Evolutionary conservation across 2,888 invertebrate genomes (phyloP).

Genomic region (Melipona bicolor): DNA sequence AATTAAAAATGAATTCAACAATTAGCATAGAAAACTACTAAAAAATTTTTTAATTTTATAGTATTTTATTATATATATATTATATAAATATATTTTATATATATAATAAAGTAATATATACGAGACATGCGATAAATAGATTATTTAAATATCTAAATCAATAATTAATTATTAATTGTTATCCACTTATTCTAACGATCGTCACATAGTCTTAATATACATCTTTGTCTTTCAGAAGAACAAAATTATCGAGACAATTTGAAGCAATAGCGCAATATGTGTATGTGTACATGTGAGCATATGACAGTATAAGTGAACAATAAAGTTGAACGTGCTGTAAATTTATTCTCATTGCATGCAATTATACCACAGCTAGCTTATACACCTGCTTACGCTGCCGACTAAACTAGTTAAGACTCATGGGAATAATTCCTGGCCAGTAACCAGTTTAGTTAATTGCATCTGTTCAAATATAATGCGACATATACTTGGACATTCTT

Average conservation of each 20-base stretch:
- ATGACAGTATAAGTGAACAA: neutral
- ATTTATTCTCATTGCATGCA: slow-evolving; percentile 26
- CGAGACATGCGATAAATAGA: neutral
- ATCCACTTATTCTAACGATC: neutral
- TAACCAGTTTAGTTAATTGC: slow-evolving; percentile 43
- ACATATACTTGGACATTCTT: neutral
- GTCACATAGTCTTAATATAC: neutral
- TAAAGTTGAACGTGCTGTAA: slow-evolving; percentile 29
- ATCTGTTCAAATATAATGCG: slow-evolving; percentile 6
- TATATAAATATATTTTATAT: too few relatives aligned
- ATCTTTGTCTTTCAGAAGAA: slow-evolving; percentile 9
- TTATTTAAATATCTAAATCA: neutral
- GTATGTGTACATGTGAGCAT: neutral
- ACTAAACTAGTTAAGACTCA: slow-evolving; percentile 41
- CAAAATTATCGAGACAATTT: slow-evolving; percentile 6
- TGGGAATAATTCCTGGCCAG: slow-evolving; percentile 38
- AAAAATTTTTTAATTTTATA: too few relatives aligned
- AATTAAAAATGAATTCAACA: neutral
- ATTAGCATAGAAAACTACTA: neutral
- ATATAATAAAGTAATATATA: neutral
- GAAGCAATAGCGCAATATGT: neutral
- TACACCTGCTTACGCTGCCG: slow-evolving; percentile 32
- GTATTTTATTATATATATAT: too few relatives aligned
- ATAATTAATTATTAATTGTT: slow-evolving; percentile 22
- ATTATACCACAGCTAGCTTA: slow-evolving; percentile 26